Conservation (phyloP, 1,140 invertebrate species). For the Diploscapter pachys region DNA sequence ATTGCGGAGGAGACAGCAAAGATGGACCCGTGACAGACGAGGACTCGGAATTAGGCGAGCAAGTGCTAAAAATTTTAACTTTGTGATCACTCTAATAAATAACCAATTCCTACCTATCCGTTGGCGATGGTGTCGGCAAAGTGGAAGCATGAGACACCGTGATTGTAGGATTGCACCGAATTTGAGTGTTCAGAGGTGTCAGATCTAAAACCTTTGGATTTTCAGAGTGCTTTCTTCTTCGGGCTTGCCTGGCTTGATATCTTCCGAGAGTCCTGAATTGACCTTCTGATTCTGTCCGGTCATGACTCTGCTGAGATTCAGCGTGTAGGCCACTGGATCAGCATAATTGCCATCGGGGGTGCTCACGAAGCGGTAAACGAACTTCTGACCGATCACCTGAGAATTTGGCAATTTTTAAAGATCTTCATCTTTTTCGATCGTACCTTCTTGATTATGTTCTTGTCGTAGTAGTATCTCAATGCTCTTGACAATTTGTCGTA, state of each 20-base stretch:
- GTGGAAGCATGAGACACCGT: not conserved
- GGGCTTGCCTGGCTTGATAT: not conserved
- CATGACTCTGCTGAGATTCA: not conserved
- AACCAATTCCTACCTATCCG: not conserved
- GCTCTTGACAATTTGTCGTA: conserved; percentile 68
- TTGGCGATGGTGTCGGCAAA: conserved; percentile 10
- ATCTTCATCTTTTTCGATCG: conserved; percentile 36
- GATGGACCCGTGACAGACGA: not conserved
- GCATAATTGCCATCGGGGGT: conserved; percentile 15
- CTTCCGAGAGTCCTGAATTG: not conserved
- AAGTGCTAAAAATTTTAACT: not conserved
- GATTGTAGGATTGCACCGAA: not conserved
- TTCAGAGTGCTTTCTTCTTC: not conserved
- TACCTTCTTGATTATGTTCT: conserved; percentile 68
- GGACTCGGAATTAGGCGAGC: conserved; percentile 7
- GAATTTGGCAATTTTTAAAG: not conserved
- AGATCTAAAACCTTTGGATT: not conserved
- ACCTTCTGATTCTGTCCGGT: not conserved
- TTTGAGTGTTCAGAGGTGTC: not conserved
- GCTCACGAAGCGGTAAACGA: conserved; percentile 58
- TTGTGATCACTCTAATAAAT: not conserved
- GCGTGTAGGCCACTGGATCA: not conserved
- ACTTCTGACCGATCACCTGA: conserved; percentile 53
- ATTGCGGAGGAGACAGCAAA: conserved; percentile 1
- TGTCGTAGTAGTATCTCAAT: conserved; percentile 68